Evolutionary conservation across 2,797 vertebrate genomes (phyloP), one percentile per base, ranked within the genome.

Genomic region (Gila robusta): DNA sequence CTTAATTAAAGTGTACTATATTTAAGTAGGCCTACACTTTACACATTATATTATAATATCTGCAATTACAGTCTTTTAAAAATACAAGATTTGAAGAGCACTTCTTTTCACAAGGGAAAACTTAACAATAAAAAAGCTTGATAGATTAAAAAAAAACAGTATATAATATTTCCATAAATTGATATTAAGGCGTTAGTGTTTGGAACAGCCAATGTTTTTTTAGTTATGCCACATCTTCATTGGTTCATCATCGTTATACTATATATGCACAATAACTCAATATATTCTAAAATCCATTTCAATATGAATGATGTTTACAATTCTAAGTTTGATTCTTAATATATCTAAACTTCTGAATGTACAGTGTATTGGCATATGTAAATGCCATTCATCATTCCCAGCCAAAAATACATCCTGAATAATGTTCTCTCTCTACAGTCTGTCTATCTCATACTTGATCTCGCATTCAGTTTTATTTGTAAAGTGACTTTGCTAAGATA

Each of bases 401-500:
- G 37, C 3, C 12, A 39, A 59, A 78, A 39, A 78, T 39, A 39
- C 52, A 59, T 77, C 49, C 52, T 78, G 52, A 26, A n/a, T 39
- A 78, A n/a, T 59, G 3, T 17, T 56, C 35, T 39, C 3, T 77
- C 10, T 59, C 23, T 28, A 28, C 14, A 12, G 37, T 37, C 49
- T 16, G 52, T 72, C 37, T 62, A 21, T 77, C 82, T 21, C 19
- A 47, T 44, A 28, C 19, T 9, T 64, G 26, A 9, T 6, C 21
- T 47, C 8, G 37, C 41, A 54, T 49, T 67, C 23, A 67, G n/a
- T 85, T 90, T 91, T 89, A 92, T 91, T 92, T 93, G 91, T 94
- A 94, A 95, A 95, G 94, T 95, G 94, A 96, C 95, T 96, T 96
- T 96, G 94, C 93, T 91, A 94, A 94, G 94, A 95, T 95, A 94